phyloP scores from a whole-genome alignment of 2,797 vertebrate species.

The Oryzias sinensis region DNA sequence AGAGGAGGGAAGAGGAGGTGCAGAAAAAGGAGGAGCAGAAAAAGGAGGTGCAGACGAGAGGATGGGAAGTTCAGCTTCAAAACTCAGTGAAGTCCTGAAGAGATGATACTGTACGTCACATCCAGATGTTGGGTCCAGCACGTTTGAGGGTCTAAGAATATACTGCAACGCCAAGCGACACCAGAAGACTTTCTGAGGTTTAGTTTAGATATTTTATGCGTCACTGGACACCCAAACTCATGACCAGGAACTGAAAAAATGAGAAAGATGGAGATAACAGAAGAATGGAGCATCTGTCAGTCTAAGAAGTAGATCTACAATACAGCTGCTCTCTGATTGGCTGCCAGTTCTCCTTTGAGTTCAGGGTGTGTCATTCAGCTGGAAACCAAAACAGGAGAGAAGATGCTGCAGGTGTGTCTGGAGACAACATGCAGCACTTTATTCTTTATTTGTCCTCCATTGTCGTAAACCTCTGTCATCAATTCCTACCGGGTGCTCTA shows the following conservation, averaged over 20 bases:
- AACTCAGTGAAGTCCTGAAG: too few species aligned
- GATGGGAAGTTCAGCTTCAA: constrained; percentile 3
- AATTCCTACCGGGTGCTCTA: constrained; percentile 1
- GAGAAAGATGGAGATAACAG: too few species aligned
- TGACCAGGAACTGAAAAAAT: too few species aligned
- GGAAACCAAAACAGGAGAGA: constrained; percentile 26
- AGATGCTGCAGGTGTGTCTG: constrained; percentile 30
- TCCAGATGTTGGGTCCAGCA: too few species aligned
- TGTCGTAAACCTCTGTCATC: constrained; percentile 2
- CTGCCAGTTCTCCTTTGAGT: neutral
- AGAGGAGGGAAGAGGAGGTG: constrained; percentile 18
- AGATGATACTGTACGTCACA: too few species aligned
- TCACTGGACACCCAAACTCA: too few species aligned
- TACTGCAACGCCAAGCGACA: too few species aligned
- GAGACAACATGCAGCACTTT: constrained; percentile 33
- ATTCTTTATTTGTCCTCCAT: constrained; percentile 36
- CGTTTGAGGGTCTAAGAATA: too few species aligned
- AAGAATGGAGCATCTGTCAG: too few species aligned
- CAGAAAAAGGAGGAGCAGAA: constrained; percentile 17
- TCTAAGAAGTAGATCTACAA: neutral
- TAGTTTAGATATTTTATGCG: too few species aligned
- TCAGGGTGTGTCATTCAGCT: constrained; percentile 9
- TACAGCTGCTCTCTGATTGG: constrained; percentile 3
- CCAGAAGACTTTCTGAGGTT: too few species aligned
- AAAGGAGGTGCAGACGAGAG: constrained; percentile 9